Evolutionary conservation across 2,888 invertebrate genomes (phyloP).

Genomic region (Glyphotaelius pellucidus): DNA sequence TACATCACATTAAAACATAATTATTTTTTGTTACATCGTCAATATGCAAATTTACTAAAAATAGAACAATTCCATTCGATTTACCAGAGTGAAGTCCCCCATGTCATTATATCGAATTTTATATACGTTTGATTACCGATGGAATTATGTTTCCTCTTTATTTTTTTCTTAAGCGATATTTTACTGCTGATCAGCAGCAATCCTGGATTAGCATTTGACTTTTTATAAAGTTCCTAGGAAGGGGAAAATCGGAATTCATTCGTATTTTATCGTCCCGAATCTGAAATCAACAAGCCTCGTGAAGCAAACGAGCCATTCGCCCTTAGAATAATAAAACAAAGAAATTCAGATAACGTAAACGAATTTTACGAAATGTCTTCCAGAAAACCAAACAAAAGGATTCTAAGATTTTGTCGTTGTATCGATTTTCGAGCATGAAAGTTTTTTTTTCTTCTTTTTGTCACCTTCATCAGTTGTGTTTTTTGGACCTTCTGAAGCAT

Average conservation of each 20-base stretch:
- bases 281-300: slow-evolving; percentile 52
- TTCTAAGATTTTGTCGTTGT: background rate
- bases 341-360: slow-evolving; percentile 51
- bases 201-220: slow-evolving; percentile 22
- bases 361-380: slow-evolving; percentile 46
- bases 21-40: background rate
- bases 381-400: slow-evolving; percentile 36
- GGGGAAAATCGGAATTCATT: slow-evolving; percentile 47
- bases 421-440: slow-evolving; percentile 16
- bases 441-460: background rate
- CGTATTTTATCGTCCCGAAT: slow-evolving; percentile 47
- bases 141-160: background rate
- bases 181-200: background rate
- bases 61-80: background rate
- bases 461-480: slow-evolving; percentile 28
- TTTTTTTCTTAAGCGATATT: slow-evolving; percentile 32
- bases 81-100: background rate
- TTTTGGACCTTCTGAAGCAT: slow-evolving; percentile 2
- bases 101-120: background rate
- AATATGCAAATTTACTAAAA: background rate
- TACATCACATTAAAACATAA: background rate
- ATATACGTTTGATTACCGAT: slow-evolving; percentile 12
- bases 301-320: slow-evolving; percentile 49
- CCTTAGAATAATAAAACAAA: slow-evolving; percentile 53
- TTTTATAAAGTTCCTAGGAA: slow-evolving; percentile 17